Evolutionary conservation across 2,797 vertebrate genomes (phyloP).

Genomic region (Sebastes vulpes): DNA sequence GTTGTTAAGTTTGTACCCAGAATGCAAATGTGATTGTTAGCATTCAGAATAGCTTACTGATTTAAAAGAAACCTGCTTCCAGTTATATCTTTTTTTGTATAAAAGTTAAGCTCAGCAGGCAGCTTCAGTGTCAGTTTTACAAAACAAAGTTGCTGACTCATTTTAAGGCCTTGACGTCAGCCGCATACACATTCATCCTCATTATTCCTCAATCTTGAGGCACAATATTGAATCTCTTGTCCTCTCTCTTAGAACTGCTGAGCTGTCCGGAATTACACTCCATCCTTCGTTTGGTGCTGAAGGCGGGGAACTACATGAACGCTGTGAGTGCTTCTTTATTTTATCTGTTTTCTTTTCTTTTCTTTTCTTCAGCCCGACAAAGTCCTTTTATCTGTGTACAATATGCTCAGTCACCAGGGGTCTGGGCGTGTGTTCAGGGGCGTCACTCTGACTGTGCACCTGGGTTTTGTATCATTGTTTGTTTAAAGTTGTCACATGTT

Average conservation of each 20-base stretch:
- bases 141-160: conserved; percentile 41
- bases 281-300: conserved; percentile 89
- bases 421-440: conserved; percentile 45
- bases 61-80: neutral
- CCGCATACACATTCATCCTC: conserved; percentile 15
- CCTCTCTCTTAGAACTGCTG: conserved; percentile 81
- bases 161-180: conserved; percentile 13
- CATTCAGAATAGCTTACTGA: neutral
- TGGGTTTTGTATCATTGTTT: conserved; percentile 67
- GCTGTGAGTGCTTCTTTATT: conserved; percentile 81
- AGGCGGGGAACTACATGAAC: conserved; percentile 91
- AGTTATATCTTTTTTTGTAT: neutral
- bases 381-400: conserved; percentile 45
- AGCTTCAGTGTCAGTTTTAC: neutral
- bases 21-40: conserved; percentile 22
- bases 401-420: conserved; percentile 2
- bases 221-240: conserved; percentile 28
- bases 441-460: conserved; percentile 40
- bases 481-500: conserved; percentile 58
- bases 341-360: neutral
- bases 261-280: conserved; percentile 88
- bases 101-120: neutral
- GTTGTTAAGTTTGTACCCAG: conserved; percentile 2
- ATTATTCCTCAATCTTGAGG: conserved; percentile 19
- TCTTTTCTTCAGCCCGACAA: conserved; percentile 34